These are phyloP conservation scores for Venustoraphidia nigricollis DNA, from an alignment of 2,888 invertebrate species.

Conservation along the genomic window DNA sequence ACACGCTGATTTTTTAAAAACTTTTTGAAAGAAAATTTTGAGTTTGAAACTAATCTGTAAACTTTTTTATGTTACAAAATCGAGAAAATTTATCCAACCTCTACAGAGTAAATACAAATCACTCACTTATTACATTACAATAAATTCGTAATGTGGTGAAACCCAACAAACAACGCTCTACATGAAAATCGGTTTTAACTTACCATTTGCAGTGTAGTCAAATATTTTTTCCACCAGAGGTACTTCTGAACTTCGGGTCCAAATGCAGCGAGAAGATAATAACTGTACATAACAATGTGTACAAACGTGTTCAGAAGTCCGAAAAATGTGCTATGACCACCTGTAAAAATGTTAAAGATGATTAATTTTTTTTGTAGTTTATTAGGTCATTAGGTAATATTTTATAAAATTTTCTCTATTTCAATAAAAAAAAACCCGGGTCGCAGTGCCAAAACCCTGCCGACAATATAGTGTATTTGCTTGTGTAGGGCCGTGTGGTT, in stretches of 20 bases:
- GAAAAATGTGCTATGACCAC: slow-evolving; percentile 94
- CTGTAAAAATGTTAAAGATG: slow-evolving; percentile 25
- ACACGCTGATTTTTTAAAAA: no score
- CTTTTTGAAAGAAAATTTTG: no score
- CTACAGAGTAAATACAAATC: no score
- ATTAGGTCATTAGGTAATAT: not conserved
- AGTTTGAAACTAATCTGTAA: no score
- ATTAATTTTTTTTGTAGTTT: not conserved
- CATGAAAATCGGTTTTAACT: slow-evolving; percentile 15
- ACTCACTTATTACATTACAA: no score
- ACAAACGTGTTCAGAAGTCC: slow-evolving; percentile 89
- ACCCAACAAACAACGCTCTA: not conserved
- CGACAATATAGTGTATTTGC: no score
- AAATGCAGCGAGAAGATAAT: slow-evolving; percentile 82
- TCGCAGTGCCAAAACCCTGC: no score
- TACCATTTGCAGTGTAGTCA: slow-evolving; percentile 85
- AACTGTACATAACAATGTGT: slow-evolving; percentile 93
- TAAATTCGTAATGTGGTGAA: no score
- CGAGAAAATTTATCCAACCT: no score
- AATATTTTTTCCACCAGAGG: slow-evolving; percentile 93
- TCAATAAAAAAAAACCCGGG: not conserved
- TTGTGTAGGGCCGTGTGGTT: no score
- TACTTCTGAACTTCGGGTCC: slow-evolving; percentile 75
- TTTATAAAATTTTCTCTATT: not conserved
- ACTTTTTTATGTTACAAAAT: no score